Evolutionary conservation across 1,140 invertebrate genomes (phyloP), one percentile per base, ranked within the genome.

Genomic region (Eueides isabella): DNA sequence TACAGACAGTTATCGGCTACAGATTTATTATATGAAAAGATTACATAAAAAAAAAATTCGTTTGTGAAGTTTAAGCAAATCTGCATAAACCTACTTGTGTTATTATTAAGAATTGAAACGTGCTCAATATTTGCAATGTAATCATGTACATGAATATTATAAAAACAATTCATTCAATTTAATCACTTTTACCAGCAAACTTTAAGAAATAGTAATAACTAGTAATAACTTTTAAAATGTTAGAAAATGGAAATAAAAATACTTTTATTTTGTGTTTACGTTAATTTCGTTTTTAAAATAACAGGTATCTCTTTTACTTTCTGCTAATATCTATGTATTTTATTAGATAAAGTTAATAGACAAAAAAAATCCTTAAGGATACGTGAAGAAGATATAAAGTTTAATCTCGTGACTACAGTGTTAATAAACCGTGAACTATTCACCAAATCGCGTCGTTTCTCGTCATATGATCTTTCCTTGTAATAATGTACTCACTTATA

Each of bases 201-300:
- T 71, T 64, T 29, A 61, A 31, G 5, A 31, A 67, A 19, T 14
- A 67, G 67, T 71, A 33, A 75, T 68, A 14, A 61, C 29, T 26
- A 31, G 33, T 26, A 64, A 38, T 38, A 6, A 38, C 41, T 67
- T 73, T 80, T 80, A 89, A 91, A 83, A 92, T 92, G 90, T 73
- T 81, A 68, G 78, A 92, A 89, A 87, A 92, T 92, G 90, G 84
- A 88, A 84, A 82, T 85, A 73, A 67, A 77, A 69, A 80, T 83
- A 77, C 71, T 79, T 75, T 64, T 81, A 74, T 85, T 67, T 72
- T 62, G 84, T 63, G 62, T 87, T 74, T 76, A 86, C 85, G 85
- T 85, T 79, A 83, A 75, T 63, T 62, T 41, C 83, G 75, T 83
- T 67, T 28, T 87, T 65, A 74, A 84, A 55, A 69, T 82, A 61